Base-by-base conservation (phyloP, 2,113 vertebrate genomes). In the Raphicerus campestris region DNA sequence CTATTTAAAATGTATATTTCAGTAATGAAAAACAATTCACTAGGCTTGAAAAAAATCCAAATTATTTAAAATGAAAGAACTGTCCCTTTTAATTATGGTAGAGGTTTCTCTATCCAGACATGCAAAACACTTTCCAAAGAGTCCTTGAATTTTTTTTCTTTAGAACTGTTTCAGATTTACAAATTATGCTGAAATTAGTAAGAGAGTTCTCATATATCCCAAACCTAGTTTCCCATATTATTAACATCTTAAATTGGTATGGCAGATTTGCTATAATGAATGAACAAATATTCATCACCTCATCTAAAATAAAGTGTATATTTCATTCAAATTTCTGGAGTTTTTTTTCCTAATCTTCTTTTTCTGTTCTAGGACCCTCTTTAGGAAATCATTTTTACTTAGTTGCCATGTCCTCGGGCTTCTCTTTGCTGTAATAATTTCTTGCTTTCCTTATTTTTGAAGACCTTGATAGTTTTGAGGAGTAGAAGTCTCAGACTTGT, bases 1-100 rank as follows among this genome's bases (percentile, higher is more conserved):
- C 83, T 92, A 81, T 56, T 91, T 91, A 28, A 96, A 95, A 56
- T 83, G 56, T 81, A 20, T 56, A 84, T 73, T 73, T 91, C 11
- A 81, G 28, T 55, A 78, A 96, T 81, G 32, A 91, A 20, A n/a
- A 88, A 53, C 13, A 87, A 60, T 81, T 84, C 26, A 88, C 53
- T 56, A 61, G 49, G 22, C 13, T 88, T 96, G 35, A 91, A 86
- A 85, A 49, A 93, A 97, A 93, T 81, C 5, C 42, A 91, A 61
- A 28, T 60, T 75, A 56, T 81, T 91, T 91, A 63, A 88, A 87
- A 35, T 81, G 39, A 32, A 85, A 93, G 42, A 84, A 93, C n/a
- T 26, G 2, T 63, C n/a, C 16, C 47, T 95, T 51, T 45, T 70
- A 77, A 87, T 58, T 49, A 28, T 8, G 78, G 26, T 56, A 6